Percentiles rank a stretch among this genome's conserved stretches.
phyloP scores from a whole-genome alignment of 2,888 invertebrate genomes.

The Ischnus inquisitorius region DNA sequence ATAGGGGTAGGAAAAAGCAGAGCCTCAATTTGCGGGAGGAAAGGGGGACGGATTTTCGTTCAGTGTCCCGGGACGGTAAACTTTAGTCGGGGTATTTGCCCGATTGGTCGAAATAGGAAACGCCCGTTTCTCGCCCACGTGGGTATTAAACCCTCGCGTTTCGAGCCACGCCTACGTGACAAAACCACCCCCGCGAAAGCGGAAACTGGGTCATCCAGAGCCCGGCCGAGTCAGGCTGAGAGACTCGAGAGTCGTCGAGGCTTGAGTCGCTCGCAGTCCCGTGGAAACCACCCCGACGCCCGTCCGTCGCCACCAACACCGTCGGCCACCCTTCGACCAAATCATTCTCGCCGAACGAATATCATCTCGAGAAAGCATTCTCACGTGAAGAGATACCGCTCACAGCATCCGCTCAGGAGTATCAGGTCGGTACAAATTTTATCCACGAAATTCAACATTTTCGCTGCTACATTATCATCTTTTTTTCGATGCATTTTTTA shows the following conservation, averaged over 20 bases:
- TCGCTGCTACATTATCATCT: not conserved
- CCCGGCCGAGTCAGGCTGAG: constrained; percentile 68
- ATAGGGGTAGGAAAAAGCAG: constrained; percentile 7
- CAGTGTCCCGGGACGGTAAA: constrained; percentile 11
- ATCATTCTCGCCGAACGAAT: constrained; percentile 60
- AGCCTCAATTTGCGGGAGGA: not conserved
- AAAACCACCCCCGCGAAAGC: constrained; percentile 74
- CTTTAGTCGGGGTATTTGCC: constrained; percentile 2
- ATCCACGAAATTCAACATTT: not conserved
- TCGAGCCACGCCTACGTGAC: constrained; percentile 73
- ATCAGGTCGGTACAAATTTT: not conserved
- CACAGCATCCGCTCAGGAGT: not conserved
- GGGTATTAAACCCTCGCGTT: constrained; percentile 62
- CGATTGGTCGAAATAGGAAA: constrained; percentile 75
- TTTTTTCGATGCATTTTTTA: not conserved
- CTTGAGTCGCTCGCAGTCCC: constrained; percentile 80
- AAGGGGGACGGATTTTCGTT: not conserved
- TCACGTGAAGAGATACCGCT: not conserved
- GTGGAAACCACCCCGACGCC: constrained; percentile 83
- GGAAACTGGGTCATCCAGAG: constrained; percentile 81
- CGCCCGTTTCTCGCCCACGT: constrained; percentile 76
- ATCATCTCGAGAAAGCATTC: not conserved
- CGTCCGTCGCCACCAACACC: constrained; percentile 74
- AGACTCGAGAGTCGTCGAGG: constrained; percentile 74
- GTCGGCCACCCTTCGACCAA: constrained; percentile 76